Base-by-base conservation (phyloP, 2,113 vertebrate species). In the Furnarius figulus region DNA sequence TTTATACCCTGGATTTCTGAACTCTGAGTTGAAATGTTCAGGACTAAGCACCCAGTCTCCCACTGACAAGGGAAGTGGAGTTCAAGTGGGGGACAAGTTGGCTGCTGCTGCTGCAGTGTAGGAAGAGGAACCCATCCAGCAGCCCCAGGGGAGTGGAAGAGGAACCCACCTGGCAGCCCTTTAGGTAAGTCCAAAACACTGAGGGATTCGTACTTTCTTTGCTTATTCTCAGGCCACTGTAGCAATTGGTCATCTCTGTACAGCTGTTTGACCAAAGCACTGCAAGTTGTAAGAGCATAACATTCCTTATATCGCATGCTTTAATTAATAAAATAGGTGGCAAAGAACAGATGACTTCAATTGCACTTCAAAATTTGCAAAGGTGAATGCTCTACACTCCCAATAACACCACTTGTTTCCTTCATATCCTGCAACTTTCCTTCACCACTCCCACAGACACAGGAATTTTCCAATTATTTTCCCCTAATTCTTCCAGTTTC, bases 381-480 rank as follows among this genome's bases (percentile, higher is more conserved):
- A 90, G 49, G 37, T 49, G 6, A 83, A 73, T 20, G n/a, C 70
- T 83, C 35, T 55, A 16, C 11, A 4, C 10, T 67, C n/a, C 44
- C 61, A 81, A 20, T 1, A 91, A 28, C 58, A 39, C 5, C 31
- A 47, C 30, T 81, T 66, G n/a, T 42, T 74, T 85, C 31, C 37
- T 62, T 70, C 53, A 25, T 13, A 9, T 53, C 44, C 25, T 71
- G 33, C 14, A 74, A 44, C 19, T 84, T 80, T 50, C 68, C 72
- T 92, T 95, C 19, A 63, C 21, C 14, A 15, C 49, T 77, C n/a
- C 46, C 30, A 53, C 33, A 80, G 9, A 42, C 31, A 50, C 4
- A 18, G 33, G 42, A 83, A 56, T 77, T 90, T 87, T 90, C 56
- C 39, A 92, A 40, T 88, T 90, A 28, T 84, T 87, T 89, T 65